Conservation (phyloP, 1,140 invertebrate genomes). For the Drosophila subobscura region DNA sequence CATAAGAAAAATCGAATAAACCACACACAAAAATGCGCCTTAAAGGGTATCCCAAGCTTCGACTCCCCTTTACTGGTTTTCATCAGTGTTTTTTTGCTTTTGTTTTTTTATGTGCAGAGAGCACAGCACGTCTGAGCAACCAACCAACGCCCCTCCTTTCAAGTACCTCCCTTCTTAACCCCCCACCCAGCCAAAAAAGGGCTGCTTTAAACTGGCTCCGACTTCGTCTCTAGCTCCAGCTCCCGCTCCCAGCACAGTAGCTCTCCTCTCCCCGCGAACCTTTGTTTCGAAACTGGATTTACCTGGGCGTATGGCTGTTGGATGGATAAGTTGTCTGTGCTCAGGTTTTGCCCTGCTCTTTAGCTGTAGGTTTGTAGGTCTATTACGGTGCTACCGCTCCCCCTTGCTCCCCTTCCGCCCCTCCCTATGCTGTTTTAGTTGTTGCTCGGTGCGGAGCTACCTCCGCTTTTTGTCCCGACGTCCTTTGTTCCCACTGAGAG, state of each 20-base stretch:
- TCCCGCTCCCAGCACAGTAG: not conserved
- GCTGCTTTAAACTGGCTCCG: constrained; percentile 54
- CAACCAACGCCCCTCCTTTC: constrained; percentile 1
- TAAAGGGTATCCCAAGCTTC: too few relatives aligned
- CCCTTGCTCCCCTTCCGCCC: not conserved
- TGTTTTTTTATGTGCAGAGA: constrained; percentile 22
- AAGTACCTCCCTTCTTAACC: constrained; percentile 3
- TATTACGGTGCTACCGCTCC: constrained; percentile 59
- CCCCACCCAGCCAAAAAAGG: constrained; percentile 5
- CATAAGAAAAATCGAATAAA: too few relatives aligned
- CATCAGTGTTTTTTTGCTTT: constrained; percentile 1
- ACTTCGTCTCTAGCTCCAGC: too few relatives aligned
- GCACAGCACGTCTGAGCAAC: not conserved
- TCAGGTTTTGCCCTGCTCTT: constrained; percentile 33
- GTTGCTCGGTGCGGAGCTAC: constrained; percentile 8
- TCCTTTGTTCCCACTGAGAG: constrained; percentile 54
- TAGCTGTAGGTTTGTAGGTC: constrained; percentile 69
- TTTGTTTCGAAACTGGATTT: constrained; percentile 59
- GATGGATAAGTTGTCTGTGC: constrained; percentile 41
- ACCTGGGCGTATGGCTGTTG: constrained; percentile 26
- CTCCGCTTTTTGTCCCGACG: constrained; percentile 44
- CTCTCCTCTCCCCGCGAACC: not conserved
- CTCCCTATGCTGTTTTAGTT: constrained; percentile 8
- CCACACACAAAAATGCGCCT: too few relatives aligned
- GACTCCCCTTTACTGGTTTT: too few relatives aligned